Evolutionary conservation across 2,888 invertebrate species (phyloP), one percentile per base, ranked within the genome.

Genomic region (Apamea anceps): DNA sequence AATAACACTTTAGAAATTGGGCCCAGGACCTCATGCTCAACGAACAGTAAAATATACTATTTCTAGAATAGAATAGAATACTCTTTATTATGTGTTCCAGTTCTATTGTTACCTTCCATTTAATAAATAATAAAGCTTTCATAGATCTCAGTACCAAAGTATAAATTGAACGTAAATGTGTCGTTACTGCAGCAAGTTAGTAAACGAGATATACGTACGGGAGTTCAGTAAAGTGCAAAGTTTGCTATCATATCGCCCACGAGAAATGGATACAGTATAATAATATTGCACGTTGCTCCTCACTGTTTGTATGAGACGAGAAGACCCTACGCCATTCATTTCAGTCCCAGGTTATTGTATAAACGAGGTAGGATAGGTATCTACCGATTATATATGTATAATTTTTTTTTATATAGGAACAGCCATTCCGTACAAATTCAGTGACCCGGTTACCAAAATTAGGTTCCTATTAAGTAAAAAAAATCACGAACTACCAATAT

Each of bases 171-270:
- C 74, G n/a, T 68, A 84, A 76, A 84, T 87, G 84, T 87, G 80
- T 80, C 85, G 76, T 87, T 72, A 80, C 74, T 87, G 68, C 85
- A 75, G 68, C 63, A 72, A 80, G 74, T 74, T 75, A 66, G 42
- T 77, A 66, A 87, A 87, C 77, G 73, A 86, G 65, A 77, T 73
- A 51, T 84, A 83, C 63, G 62, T 84, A 70, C 65, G 72, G 28
- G 65, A 87, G 80, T 84, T 87, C 74, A 84, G 65, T 62, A 76
- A 87, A 85, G 87, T 87, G 87, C 85, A 87, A 85, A 85, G 85
- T 85, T 87, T 77, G 77, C 62, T 80, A 77, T 87, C 85, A 85
- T 77, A 87, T 80, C 76, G 80, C 77, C 77, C 74, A 66, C 80
- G 73, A 80, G 85, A 72, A 72, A 74, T 78, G 62, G 68, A 48